phyloP scores from a whole-genome alignment of 2,113 vertebrate genomes.

The Pimephales promelas region DNA sequence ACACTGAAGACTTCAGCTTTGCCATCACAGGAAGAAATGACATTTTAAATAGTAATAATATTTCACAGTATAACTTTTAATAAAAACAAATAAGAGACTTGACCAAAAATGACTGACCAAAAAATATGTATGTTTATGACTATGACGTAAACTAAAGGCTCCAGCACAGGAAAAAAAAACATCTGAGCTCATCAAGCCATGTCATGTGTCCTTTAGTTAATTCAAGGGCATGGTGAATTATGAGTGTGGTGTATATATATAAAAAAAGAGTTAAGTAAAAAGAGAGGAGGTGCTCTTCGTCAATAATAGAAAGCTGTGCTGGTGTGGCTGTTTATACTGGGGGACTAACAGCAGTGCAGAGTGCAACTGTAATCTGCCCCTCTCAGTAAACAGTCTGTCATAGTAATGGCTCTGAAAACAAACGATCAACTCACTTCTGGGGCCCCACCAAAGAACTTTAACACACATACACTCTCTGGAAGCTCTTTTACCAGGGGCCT shows the following conservation, averaged over 20 bases:
- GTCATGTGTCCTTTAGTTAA: not conserved
- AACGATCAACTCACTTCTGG: constrained; percentile 73
- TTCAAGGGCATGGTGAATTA: not conserved
- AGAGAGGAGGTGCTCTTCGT: not conserved
- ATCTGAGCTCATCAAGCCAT: not conserved
- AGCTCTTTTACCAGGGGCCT: constrained; percentile 40
- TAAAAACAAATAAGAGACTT: too few species aligned
- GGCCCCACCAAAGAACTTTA: constrained; percentile 64
- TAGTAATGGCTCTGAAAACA: constrained; percentile 73
- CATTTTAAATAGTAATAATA: not conserved
- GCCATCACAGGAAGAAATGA: not conserved
- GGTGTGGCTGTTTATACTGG: constrained; percentile 61
- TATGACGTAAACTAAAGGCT: too few species aligned
- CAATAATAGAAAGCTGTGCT: constrained; percentile 6
- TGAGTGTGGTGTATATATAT: not conserved
- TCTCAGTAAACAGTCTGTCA: constrained; percentile 77
- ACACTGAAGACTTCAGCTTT: not conserved
- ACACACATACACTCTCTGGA: constrained; percentile 39
- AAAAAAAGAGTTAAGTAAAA: not conserved
- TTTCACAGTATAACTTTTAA: not conserved
- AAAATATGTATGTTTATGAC: too few species aligned
- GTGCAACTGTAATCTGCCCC: constrained; percentile 69
- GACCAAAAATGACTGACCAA: too few species aligned
- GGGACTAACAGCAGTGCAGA: constrained; percentile 66
- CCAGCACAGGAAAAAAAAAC: not conserved